Evolutionary conservation across 2,888 invertebrate genomes (phyloP).

Genomic region (Tridacna crocea): DNA sequence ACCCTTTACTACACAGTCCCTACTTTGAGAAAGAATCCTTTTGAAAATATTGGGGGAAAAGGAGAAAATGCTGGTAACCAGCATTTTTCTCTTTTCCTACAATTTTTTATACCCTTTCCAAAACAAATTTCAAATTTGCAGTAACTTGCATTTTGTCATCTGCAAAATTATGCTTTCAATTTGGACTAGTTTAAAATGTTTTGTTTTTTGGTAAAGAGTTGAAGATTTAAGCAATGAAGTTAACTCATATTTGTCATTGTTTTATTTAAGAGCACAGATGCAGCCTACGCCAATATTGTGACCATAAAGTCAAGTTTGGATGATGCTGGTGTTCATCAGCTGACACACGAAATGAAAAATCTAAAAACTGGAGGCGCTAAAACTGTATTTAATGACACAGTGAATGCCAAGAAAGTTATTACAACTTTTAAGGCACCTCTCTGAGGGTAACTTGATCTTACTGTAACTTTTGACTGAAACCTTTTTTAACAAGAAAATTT

Average conservation of each 20-base stretch:
- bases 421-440: slow-evolving; percentile 39
- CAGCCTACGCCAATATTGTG: slow-evolving; percentile 53
- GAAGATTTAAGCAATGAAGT: too few relatives aligned
- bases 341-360: slow-evolving; percentile 58
- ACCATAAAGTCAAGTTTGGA: slow-evolving; percentile 54
- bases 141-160: too few relatives aligned
- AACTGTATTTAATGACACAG: slow-evolving; percentile 47
- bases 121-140: too few relatives aligned
- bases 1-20: too few relatives aligned
- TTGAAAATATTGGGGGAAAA: neutral
- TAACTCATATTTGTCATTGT: too few relatives aligned
- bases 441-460: neutral
- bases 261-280: slow-evolving; percentile 37
- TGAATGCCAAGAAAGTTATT: slow-evolving; percentile 47
- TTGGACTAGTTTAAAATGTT: too few relatives aligned
- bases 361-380: slow-evolving; percentile 53
- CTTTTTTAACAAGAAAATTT: neutral
- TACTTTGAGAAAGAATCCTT: too few relatives aligned
- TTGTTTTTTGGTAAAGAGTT: too few relatives aligned
- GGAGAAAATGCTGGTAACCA: neutral
- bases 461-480: neutral
- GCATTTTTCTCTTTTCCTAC: neutral
- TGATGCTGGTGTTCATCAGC: slow-evolving; percentile 46
- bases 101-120: neutral
- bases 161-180: too few relatives aligned